Conservation (phyloP, 2,113 vertebrate genomes). For the Plecotus auritus region DNA sequence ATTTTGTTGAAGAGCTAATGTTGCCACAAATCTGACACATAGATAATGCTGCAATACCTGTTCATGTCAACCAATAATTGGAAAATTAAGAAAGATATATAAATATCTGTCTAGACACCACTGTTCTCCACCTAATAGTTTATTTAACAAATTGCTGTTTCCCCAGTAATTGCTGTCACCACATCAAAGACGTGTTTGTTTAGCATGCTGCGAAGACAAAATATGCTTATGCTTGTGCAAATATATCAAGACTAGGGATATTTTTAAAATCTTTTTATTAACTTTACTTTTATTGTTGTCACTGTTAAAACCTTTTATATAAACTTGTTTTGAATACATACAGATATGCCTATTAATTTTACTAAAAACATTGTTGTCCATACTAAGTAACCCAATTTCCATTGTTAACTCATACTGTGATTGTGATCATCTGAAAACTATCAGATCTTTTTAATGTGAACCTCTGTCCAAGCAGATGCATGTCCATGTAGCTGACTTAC, state of each 20-base stretch:
- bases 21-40: not conserved
- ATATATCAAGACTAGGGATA: not conserved
- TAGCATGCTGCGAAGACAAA: not conserved
- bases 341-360: not conserved
- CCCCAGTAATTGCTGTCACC: not conserved
- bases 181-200: not conserved
- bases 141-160: slow-evolving; percentile 23
- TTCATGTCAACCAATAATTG: slow-evolving; percentile 29
- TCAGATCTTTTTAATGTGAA: no score
- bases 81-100: slow-evolving; percentile 31
- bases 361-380: not conserved
- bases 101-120: not conserved
- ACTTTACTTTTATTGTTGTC: not conserved
- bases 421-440: no score
- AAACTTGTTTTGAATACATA: not conserved
- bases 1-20: not conserved
- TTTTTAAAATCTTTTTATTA: not conserved
- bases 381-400: no score
- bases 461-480: no score
- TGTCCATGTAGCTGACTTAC: no score
- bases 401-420: no score
- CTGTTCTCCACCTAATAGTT: not conserved
- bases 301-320: not conserved
- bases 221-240: not conserved
- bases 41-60: not conserved